Base-by-base conservation (phyloP, 2,113 vertebrate species). In the Sander vitreus region DNA sequence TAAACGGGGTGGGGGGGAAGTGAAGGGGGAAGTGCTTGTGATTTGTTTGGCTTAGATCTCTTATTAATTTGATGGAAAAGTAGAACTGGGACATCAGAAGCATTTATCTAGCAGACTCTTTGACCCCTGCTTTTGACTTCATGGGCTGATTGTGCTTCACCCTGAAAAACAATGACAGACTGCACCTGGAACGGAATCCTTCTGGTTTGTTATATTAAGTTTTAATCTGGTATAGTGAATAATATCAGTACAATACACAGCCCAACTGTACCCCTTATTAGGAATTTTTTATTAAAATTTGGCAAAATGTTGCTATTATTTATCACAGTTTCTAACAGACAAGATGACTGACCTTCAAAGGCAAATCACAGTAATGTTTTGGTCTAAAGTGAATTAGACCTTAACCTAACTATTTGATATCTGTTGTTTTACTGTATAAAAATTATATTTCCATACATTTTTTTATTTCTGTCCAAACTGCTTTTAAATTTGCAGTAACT, bases 11-110 rank as follows among this genome's bases (percentile, higher is more conserved):
- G n/a, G n/a, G n/a, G n/a, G n/a, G n/a, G n/a, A n/a, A n/a, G n/a
- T n/a, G n/a, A n/a, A n/a, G n/a, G n/a, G n/a, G n/a, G n/a, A n/a
- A n/a, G n/a, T n/a, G n/a, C n/a, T 59, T 33, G 0, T 3, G 58
- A 14, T 76, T 82, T 59, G 21, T 80, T 80, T 73, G 50, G n/a
- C 50, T 78, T 23, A 16, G 54, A 59, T 39, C 62, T 23, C 27
- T 27, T 27, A 27, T 27, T 27, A 27, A 27, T 2, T 27, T 27
- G 2, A 27, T 2, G 27, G 27, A 27, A 27, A 27, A 27, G 27
- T 27, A 27, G 27, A 63, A 66, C 36, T 25, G 43, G 6, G 13
- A 18, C 43, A 58, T 57, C 66, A 19, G 53, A 58, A 27, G 1
- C 16, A 58, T 53, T 27, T 33, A 33, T 33, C 33, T 33, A 6